A percentile compares a stretch with the other conserved stretches of the same genome.
Evolutionary conservation across 1,140 invertebrate species (phyloP).

Genomic region (Drosophila melanogaster): Release_6_plus_ISO1_MT NT_037436.4:20236501-20237000

Average conservation of each 20-base stretch:
- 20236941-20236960: slow-evolving; percentile 85
- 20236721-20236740: slow-evolving; percentile 24
- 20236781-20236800: slow-evolving; percentile 52
- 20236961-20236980: slow-evolving; percentile 28
- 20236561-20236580: slow-evolving; percentile 75
- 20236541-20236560: slow-evolving; percentile 81
- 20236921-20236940: slow-evolving; percentile 86
- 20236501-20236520: slow-evolving; percentile 61
- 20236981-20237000: slow-evolving; percentile 8
- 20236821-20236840: slow-evolving; percentile 76
- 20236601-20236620: slow-evolving; percentile 76
- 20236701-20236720: slow-evolving; percentile 41
- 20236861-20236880: slow-evolving; percentile 92
- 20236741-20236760: slow-evolving; percentile 59
- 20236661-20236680: slow-evolving; percentile 84
- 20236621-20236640: slow-evolving; percentile 81
- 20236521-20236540: slow-evolving; percentile 75
- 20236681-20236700: slow-evolving; percentile 79
- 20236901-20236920: slow-evolving; percentile 90
- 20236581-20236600: slow-evolving; percentile 64
- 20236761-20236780: slow-evolving; percentile 59
- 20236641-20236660: slow-evolving; percentile 83
- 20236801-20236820: slow-evolving; percentile 71
- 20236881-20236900: slow-evolving; percentile 93
- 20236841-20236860: slow-evolving; percentile 88